phyloP scores from a whole-genome alignment of 1,140 invertebrate species.

The Papilio xuthus region DNA sequence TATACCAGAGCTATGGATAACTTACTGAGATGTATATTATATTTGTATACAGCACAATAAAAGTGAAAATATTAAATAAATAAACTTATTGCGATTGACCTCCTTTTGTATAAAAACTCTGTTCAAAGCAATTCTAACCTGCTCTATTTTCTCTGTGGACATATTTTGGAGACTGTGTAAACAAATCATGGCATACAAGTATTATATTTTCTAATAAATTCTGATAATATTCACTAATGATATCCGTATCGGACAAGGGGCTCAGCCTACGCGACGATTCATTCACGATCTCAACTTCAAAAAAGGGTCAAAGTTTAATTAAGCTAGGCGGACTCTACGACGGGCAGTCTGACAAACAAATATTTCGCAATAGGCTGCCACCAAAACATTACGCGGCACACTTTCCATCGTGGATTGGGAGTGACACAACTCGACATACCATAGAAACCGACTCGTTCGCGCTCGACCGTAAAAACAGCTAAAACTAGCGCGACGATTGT shows the following conservation, averaged over 20 bases:
- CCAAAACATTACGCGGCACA: conserved; percentile 74
- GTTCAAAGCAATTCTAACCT: conserved; percentile 43
- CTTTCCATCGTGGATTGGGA: conserved; percentile 66
- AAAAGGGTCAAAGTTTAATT: conserved; percentile 49
- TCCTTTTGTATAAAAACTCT: conserved; percentile 45
- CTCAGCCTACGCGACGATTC: conserved; percentile 67
- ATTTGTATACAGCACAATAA: neutral
- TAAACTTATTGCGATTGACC: conserved; percentile 42
- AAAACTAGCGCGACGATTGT: conserved; percentile 53
- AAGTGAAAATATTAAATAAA: neutral
- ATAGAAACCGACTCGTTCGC: conserved; percentile 56
- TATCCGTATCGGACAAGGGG: conserved; percentile 54
- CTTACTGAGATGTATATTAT: neutral
- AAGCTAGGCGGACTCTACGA: conserved; percentile 49
- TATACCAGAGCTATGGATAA: neutral
- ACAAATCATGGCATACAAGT: neutral
- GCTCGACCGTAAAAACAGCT: conserved; percentile 45
- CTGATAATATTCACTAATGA: conserved; percentile 65
- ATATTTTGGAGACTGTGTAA: neutral
- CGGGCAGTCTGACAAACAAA: conserved; percentile 51
- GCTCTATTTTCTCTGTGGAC: conserved; percentile 45
- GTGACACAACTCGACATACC: conserved; percentile 60
- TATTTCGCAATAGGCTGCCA: conserved; percentile 73
- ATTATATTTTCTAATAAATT: conserved; percentile 50
- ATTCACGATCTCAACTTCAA: conserved; percentile 48